phyloP scores from a whole-genome alignment of 2,797 vertebrate species.

The Paguma larvata region DNA sequence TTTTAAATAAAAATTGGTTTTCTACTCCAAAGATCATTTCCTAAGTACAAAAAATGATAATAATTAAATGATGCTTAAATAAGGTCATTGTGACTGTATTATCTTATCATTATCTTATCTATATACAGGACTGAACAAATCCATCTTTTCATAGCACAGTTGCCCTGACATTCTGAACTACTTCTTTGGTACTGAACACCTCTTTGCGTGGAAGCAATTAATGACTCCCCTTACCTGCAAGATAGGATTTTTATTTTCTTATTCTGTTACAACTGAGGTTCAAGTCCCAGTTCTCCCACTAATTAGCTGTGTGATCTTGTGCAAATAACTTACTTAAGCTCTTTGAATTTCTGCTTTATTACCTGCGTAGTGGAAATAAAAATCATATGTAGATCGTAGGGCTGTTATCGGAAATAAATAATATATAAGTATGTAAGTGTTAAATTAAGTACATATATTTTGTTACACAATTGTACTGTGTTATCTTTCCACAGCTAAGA shows the following conservation, averaged over 20 bases:
- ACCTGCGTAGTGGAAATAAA: not conserved
- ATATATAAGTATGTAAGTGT: not conserved
- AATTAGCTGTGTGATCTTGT: not conserved
- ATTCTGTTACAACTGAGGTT: not conserved
- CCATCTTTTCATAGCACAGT: not conserved
- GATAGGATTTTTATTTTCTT: not conserved
- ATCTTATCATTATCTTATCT: no score
- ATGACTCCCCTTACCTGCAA: not conserved
- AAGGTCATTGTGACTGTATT: not conserved
- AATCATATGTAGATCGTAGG: not conserved
- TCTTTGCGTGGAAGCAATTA: not conserved
- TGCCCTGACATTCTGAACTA: not conserved
- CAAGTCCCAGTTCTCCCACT: not conserved
- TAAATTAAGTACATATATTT: not conserved
- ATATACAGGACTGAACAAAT: not conserved
- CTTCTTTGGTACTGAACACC: not conserved
- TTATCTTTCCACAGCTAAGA: not conserved
- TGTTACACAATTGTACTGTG: not conserved
- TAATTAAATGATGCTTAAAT: not conserved
- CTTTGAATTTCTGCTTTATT: not conserved
- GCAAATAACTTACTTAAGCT: not conserved
- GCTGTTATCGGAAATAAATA: not conserved
- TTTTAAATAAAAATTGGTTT: slow-evolving; percentile 8
- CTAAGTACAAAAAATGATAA: not conserved
- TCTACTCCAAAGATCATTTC: not conserved